Evolutionary conservation across 2,888 invertebrate species (phyloP), one percentile per base, ranked within the genome.

Genomic region (Macaria notata): DNA sequence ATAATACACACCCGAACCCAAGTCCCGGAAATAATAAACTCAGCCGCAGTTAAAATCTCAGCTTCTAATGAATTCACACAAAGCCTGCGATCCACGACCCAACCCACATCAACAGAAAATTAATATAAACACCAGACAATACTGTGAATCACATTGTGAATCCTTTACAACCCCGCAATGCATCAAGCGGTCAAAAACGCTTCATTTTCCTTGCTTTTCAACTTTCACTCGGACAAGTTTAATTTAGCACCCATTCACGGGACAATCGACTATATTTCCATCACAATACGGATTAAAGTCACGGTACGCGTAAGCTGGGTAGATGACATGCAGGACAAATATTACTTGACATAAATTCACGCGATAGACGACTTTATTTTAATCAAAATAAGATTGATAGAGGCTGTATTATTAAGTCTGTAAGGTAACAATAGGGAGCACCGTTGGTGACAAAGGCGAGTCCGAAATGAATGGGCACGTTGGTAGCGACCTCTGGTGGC

Each of bases 131-230:
- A 72, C 75, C 66, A 65, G 66, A 75, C 72, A 75, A 74, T 75
- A 72, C 66, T 64, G 66, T 61, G 68, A 68, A 77, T 75, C 72
- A 74, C 74, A 72, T 66, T 64, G 66, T 61, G 68, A 68, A 77
- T 75, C 72, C 75, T 75, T 73, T 72, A 70, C 67, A 56, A 54
- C 62, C 68, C 62, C 50, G 61, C 73, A 70, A 71, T 78, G 73
- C 74, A 76, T 78, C 77, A 75, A 73, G 72, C 75, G 74, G 75
- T 78, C 79, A 74, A 73, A 74, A 77, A 69, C 76, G 75, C 75
- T 81, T 78, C 77, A 77, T 79, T 78, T 78, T 79, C 79, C 73
- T 74, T 71, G 72, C 75, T 70, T 80, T 77, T 77, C 72, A 70
- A 62, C 61, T 54, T 61, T 46, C 43, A 42, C 42, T 65, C 57